Evolutionary conservation across 2,888 invertebrate genomes (phyloP), one percentile per base, ranked within the genome.

Genomic region (Muscina levida): DNA sequence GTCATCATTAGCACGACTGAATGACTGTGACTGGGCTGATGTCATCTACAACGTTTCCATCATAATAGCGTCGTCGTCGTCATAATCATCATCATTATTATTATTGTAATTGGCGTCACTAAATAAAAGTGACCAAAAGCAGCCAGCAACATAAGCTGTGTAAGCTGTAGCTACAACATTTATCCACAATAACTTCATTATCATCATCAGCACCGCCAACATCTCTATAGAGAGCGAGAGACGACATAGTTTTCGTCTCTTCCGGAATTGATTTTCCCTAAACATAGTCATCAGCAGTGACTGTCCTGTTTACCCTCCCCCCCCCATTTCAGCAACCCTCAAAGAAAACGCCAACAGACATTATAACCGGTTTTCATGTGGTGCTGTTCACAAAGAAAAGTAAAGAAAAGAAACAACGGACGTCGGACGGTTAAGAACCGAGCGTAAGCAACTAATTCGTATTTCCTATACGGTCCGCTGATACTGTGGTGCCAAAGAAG

Each of bases 61-160:
- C 17, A 53, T 39, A 19, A 56, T 66, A 11, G 1, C 3, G 22
- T 1, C 48, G n/a, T 4, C 57, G 10, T 39, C 15, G 15, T 8
- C 57, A 15, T n/a, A 31, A 2, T 17, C 19, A 26, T n/a, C 26
- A 67, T 53, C 11, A 6, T 10, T 11, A 44, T 31, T 31, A 31
- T 31, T 8, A 8, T 31, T 8, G 31, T 31, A 8, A 67, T 48
- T 13, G 66, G 42, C 24, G 10, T 66, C 31, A 26, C 37, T 70
- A 56, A 22, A 51, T 70, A 72, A n/a, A n/a, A 72, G 42, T 65
- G 70, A 66, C 66, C 59, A 71, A 75, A n/a, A n/a, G n/a, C 51
- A 59, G 24, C 4, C 48, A 48, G 56, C 22, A 24, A 26, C 13
- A 13, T 31, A 5, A 31, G 53, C 22, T 56, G 22, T 56, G 22